Evolutionary conservation across 2,113 vertebrate genomes (phyloP).

Genomic region (Podarcis raffonei): DNA sequence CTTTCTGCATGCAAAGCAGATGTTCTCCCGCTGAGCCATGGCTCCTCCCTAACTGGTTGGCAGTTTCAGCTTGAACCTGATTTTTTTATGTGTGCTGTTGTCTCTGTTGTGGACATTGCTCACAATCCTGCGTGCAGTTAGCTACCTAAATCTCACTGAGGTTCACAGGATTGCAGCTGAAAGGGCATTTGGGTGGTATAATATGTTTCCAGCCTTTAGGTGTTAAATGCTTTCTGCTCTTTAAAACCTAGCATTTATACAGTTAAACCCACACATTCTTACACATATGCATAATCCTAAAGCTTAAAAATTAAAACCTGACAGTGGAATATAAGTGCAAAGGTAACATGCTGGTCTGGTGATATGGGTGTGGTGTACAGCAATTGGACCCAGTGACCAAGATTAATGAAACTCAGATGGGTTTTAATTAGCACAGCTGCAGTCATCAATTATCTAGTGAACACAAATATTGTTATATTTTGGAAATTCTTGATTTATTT

Average conservation of each 20-base stretch:
- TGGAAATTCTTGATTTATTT: slow-evolving; percentile 97
- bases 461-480: slow-evolving; percentile 99
- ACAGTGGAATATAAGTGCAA: slow-evolving; percentile 79
- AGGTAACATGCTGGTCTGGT: slow-evolving; percentile 71
- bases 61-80: background rate
- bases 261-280: background rate
- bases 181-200: background rate
- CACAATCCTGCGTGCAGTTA: background rate
- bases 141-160: background rate
- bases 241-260: slow-evolving; percentile 13
- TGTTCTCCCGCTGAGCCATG: too few relatives aligned
- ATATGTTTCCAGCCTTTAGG: background rate
- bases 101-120: background rate
- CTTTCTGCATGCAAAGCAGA: too few relatives aligned
- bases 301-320: slow-evolving; percentile 9
- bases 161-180: background rate
- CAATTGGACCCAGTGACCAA: slow-evolving; percentile 87
- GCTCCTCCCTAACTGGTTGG: background rate
- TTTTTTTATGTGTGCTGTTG: background rate
- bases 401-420: slow-evolving; percentile 96
- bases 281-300: background rate
- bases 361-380: slow-evolving; percentile 82
- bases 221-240: background rate
- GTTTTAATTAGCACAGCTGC: slow-evolving; percentile 97
- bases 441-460: slow-evolving; percentile 96